Base-by-base conservation (phyloP, 2,113 vertebrate species). In the Pelobates fuscus region DNA sequence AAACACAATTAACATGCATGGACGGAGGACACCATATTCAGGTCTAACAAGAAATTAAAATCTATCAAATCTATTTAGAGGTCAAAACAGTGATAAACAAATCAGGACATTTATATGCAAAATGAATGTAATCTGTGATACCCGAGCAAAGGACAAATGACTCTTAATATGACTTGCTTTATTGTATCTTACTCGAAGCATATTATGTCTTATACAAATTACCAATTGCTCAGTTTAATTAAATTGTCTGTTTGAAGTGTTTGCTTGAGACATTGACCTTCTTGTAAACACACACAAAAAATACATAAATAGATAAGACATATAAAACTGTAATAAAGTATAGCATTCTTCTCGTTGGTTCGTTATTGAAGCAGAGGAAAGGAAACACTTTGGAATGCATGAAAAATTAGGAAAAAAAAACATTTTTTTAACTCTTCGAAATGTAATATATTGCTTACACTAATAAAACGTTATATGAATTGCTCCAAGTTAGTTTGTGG, bases 1-100 rank as follows among this genome's bases (percentile, higher is more conserved):
- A 5, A 1, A 5, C 10, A 37, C 10, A 37, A 37, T 37, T 37
- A 37, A 37, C 32, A 37, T 37, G 5, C 32, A 10, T 37, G 32
- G 32, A 10, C 32, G 10, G 10, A 10, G 5, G 32, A 37, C 10
- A 37, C 5, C 32, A 37, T 37, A 37, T 37, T 37, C 5, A 37
- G 5, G 0, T 37, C 1, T 5, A 37, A 37, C 5, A 37, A 37
- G 32, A 37, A 37, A 37, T 37, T 37, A 37, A 37, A 37, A 37
- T 37, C 32, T 37, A 37, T 37, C 32, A 37, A 37, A 37, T 37
- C 32, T 37, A 37, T 37, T 49, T 14, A 17, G 44, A 32, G 60
- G 60, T 62, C 60, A 62, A 29, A 32, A 62, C 8, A n/a, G 60
- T 62, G 60, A 37, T 32, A 29, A 62, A 32, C 29, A 21, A n/a